Percentiles rank a stretch among this genome's conserved stretches.
Conservation (phyloP, 1,140 invertebrate species). For the Zaprionus camerounensis region DNA sequence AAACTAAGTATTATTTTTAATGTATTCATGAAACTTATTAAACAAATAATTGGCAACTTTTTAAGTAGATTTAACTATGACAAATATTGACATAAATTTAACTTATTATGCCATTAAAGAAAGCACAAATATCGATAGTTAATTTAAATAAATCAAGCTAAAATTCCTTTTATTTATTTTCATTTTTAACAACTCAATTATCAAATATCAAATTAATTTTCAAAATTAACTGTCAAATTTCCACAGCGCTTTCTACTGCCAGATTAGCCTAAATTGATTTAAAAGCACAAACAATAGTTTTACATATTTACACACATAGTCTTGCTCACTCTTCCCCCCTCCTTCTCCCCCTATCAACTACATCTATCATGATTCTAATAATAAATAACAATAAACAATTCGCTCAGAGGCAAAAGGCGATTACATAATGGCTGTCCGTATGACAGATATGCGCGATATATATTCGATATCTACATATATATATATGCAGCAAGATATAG, state of each 20-base stretch:
- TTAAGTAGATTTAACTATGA: not conserved
- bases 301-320: not conserved
- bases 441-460: not conserved
- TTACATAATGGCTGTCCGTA: constrained; percentile 34
- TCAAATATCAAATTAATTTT: not conserved
- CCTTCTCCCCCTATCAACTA: not conserved
- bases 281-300: not conserved
- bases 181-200: not conserved
- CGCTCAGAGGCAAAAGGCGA: constrained; percentile 12
- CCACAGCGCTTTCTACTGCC: not conserved
- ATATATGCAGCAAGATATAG: not conserved
- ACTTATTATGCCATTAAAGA: too few species aligned
- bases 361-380: not conserved
- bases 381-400: constrained; percentile 13
- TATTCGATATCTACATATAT: constrained; percentile 6
- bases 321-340: not conserved
- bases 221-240: not conserved
- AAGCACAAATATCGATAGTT: not conserved
- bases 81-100: too few species aligned
- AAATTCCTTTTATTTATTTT: not conserved
- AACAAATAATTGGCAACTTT: not conserved
- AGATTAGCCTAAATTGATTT: not conserved
- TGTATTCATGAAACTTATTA: not conserved
- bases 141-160: not conserved
- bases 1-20: too few species aligned